Percentiles rank a stretch among this genome's conserved stretches.
phyloP scores from a whole-genome alignment of 2,888 invertebrate genomes.

The Archips xylosteana region DNA sequence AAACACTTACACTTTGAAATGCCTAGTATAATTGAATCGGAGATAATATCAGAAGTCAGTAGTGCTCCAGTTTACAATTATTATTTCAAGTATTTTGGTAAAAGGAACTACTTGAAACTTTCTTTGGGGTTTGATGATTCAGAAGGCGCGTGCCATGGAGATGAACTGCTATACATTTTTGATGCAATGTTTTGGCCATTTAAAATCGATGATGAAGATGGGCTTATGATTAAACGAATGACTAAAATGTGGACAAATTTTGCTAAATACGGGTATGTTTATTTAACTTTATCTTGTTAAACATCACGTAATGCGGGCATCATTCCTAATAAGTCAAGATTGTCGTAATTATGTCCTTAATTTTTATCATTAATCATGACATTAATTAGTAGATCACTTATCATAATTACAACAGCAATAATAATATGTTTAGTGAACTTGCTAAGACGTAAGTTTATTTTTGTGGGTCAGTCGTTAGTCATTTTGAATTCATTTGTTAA shows the following conservation, averaged over 20 bases:
- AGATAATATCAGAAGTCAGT: slow-evolving; percentile 19
- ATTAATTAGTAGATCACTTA: neutral
- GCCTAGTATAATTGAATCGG: slow-evolving; percentile 53
- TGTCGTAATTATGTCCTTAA: neutral
- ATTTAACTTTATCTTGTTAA: neutral
- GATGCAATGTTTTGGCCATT: slow-evolving; percentile 34
- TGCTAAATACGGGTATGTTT: slow-evolving; percentile 55
- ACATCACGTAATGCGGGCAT: too few relatives aligned
- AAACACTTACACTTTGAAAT: slow-evolving; percentile 55
- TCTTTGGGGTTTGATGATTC: slow-evolving; percentile 52
- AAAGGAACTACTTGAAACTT: slow-evolving; percentile 68
- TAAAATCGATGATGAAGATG: slow-evolving; percentile 45
- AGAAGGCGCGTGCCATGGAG: slow-evolving; percentile 40
- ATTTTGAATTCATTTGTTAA: too few relatives aligned
- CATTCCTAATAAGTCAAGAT: too few relatives aligned
- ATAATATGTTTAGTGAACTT: neutral
- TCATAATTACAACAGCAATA: neutral
- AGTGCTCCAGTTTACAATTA: slow-evolving; percentile 68
- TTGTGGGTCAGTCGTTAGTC: neutral
- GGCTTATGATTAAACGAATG: slow-evolving; percentile 49
- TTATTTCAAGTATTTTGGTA: slow-evolving; percentile 70
- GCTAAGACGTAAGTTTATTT: neutral
- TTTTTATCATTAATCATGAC: neutral
- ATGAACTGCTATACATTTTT: slow-evolving; percentile 43
- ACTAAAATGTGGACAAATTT: slow-evolving; percentile 59